Percentiles rank a stretch among this genome's conserved stretches.
These are phyloP conservation scores for Actinopyga echinites DNA, from an alignment of 53 echinoderm and acorn worm genomes.

Conservation along the genomic window DNA sequence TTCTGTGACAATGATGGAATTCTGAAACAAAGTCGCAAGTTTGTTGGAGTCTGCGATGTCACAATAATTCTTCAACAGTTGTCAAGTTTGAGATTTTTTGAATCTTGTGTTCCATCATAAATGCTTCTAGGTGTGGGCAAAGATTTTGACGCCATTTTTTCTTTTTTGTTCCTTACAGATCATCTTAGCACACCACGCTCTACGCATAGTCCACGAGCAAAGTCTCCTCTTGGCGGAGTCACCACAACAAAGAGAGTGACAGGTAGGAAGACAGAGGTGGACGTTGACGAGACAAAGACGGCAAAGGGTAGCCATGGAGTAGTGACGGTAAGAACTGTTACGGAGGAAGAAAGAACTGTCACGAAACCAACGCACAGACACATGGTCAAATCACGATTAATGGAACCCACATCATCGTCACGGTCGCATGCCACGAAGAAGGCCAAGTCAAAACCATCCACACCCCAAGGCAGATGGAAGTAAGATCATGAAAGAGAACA, in stretches of 20 bases:
- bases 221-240: slow-evolving; percentile 53
- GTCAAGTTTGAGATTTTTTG: no score
- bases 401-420: slow-evolving; percentile 54
- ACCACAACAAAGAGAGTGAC: slow-evolving; percentile 57
- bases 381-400: slow-evolving; percentile 40
- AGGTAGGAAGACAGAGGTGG: slow-evolving; percentile 68
- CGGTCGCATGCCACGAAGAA: background rate
- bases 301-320: slow-evolving; percentile 64
- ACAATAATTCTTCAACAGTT: no score
- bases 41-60: no score
- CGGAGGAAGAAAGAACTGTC: slow-evolving; percentile 83
- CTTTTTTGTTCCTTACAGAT: background rate
- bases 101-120: no score
- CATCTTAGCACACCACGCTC: slow-evolving; percentile 21
- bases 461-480: background rate
- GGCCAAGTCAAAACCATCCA: background rate
- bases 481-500: background rate
- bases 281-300: slow-evolving; percentile 59
- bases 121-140: no score
- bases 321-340: slow-evolving; percentile 81
- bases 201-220: background rate
- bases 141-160: no score
- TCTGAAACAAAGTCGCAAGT: no score
- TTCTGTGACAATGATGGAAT: no score
- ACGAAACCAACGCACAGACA: slow-evolving; percentile 67